phyloP scores from a whole-genome alignment of 2,797 vertebrate species.

The Spinibarbus caldwelli region DNA sequence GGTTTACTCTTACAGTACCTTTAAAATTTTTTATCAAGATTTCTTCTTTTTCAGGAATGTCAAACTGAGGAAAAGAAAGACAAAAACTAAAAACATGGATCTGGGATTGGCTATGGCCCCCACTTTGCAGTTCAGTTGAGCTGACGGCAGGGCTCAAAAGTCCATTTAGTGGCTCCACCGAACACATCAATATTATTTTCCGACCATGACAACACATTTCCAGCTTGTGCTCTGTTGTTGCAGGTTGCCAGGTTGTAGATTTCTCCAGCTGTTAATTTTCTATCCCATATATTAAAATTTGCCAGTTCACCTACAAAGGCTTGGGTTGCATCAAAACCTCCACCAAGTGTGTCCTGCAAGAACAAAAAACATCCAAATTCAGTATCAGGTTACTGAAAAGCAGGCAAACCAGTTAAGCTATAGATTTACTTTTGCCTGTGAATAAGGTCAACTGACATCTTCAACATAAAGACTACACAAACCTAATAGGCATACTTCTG shows the following conservation, averaged over 20 bases:
- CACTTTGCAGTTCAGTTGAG: conserved; percentile 82
- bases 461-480: not conserved
- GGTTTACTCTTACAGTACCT: conserved; percentile 71
- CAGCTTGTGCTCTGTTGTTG: conserved; percentile 85
- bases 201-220: conserved; percentile 93
- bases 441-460: not conserved
- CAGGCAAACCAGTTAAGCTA: not conserved
- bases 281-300: conserved; percentile 93
- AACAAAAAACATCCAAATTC: conserved; percentile 2
- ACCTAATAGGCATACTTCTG: not conserved
- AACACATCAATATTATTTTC: conserved; percentile 92
- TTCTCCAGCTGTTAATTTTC: conserved; percentile 87
- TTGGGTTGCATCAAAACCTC: conserved; percentile 94
- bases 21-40: conserved; percentile 66
- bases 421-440: not conserved
- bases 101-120: conserved; percentile 3
- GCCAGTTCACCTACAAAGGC: conserved; percentile 93
- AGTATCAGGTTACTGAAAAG: not conserved
- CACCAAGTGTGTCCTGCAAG: conserved; percentile 89
- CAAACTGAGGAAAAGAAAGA: conserved; percentile 74
- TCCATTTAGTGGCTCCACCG: conserved; percentile 94
- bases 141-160: conserved; percentile 93
- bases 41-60: conserved; percentile 65
- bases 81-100: conserved; percentile 74
- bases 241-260: conserved; percentile 94